Evolutionary conservation across 2,888 invertebrate genomes (phyloP).

Genomic region (Drosophila putrida): DNA sequence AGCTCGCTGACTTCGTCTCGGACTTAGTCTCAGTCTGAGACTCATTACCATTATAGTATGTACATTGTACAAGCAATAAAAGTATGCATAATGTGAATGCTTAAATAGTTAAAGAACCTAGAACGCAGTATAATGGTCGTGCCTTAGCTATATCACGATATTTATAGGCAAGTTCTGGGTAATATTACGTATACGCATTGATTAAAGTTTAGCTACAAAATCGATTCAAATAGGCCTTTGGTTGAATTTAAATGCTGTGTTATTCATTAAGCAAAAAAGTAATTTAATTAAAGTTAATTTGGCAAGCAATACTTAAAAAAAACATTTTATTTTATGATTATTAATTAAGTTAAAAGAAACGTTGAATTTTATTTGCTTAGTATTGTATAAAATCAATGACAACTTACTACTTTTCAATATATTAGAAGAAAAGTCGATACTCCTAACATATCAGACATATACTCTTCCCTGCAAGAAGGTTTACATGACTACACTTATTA

Average conservation of each 20-base stretch:
- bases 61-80: conserved; percentile 38
- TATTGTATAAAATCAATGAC: too few relatives aligned
- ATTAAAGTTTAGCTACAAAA: conserved; percentile 33
- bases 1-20: conserved; percentile 22
- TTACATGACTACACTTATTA: too few relatives aligned
- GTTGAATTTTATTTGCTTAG: too few relatives aligned
- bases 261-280: not conserved
- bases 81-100: conserved; percentile 50
- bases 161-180: conserved; percentile 25
- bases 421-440: too few relatives aligned
- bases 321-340: not conserved
- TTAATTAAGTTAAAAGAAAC: too few relatives aligned
- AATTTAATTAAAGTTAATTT: not conserved
- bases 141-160: not conserved
- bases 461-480: too few relatives aligned
- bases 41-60: conserved; percentile 32
- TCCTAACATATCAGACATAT: too few relatives aligned
- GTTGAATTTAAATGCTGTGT: not conserved
- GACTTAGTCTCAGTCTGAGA: conserved; percentile 7
- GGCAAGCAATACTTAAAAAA: not conserved
- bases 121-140: not conserved
- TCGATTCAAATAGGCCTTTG: conserved; percentile 54
- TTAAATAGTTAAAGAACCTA: conserved; percentile 14
- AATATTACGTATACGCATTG: conserved; percentile 29
- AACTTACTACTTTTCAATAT: too few relatives aligned